phyloP scores from a whole-genome alignment of 2,113 vertebrate genomes.

The Redunca redunca region DNA sequence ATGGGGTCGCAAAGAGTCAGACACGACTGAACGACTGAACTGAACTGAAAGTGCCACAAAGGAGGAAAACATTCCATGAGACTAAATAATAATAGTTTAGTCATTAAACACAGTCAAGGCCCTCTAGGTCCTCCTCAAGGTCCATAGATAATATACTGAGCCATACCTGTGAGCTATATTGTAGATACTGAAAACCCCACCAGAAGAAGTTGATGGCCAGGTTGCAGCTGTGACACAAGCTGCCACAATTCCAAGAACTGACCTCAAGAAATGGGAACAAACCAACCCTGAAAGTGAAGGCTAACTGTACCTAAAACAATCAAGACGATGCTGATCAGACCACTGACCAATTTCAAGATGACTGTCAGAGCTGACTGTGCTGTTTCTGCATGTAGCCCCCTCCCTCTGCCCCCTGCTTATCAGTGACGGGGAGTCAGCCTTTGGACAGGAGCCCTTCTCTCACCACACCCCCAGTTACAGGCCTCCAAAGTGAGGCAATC shows the following conservation, averaged over 20 bases:
- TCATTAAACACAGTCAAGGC: background rate
- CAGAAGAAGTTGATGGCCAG: background rate
- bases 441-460: background rate
- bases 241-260: background rate
- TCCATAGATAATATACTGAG: background rate
- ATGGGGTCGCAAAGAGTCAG: too few species aligned
- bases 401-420: background rate
- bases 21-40: too few species aligned
- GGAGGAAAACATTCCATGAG: background rate
- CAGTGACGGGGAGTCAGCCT: background rate
- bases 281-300: background rate
- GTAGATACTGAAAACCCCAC: background rate
- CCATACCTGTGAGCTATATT: background rate
- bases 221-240: background rate
- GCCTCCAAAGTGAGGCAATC: background rate
- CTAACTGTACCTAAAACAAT: background rate
- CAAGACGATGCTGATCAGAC: background rate
- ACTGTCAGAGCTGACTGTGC: background rate
- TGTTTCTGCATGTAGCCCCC: background rate
- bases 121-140: background rate
- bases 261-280: background rate
- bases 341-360: background rate
- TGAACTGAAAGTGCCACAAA: background rate
- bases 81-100: background rate
- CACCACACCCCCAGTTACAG: background rate